These are phyloP conservation scores for Polyergus mexicanus DNA, from an alignment of 1,140 invertebrate genomes.

Conservation along the genomic window DNA sequence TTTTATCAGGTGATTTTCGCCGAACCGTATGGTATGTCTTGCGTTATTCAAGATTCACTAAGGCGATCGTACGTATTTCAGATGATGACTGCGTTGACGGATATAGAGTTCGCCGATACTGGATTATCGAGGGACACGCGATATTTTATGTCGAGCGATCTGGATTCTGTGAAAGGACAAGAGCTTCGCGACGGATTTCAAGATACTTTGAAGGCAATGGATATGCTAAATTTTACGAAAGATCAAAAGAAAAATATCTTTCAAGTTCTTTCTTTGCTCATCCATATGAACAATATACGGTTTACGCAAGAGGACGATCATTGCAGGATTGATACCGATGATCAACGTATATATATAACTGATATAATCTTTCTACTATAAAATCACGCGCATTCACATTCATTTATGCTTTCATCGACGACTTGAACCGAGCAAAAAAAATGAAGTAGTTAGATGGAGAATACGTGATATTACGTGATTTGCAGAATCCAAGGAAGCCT, in stretches of 20 bases:
- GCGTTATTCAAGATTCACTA: not conserved
- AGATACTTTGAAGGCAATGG: slow-evolving; percentile 78
- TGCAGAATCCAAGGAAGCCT: slow-evolving; percentile 61
- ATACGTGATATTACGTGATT: not conserved
- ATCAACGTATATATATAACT: slow-evolving; percentile 71
- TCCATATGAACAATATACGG: slow-evolving; percentile 86
- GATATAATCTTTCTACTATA: slow-evolving; percentile 6
- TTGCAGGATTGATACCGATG: slow-evolving; percentile 80
- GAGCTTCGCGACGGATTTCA: slow-evolving; percentile 81
- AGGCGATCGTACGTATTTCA: not conserved
- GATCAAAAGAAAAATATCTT: slow-evolving; percentile 85
- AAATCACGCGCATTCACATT: not conserved
- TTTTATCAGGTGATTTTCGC: slow-evolving; percentile 86
- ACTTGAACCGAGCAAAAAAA: not conserved
- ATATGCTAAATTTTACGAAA: slow-evolving; percentile 76
- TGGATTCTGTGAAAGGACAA: slow-evolving; percentile 32
- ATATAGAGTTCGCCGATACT: slow-evolving; percentile 62
- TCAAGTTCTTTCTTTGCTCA: slow-evolving; percentile 86
- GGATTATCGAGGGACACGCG: slow-evolving; percentile 59
- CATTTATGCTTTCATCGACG: not conserved
- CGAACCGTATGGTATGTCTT: not conserved
- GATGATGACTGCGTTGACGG: slow-evolving; percentile 55
- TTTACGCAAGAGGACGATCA: slow-evolving; percentile 75
- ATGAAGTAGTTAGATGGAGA: not conserved
- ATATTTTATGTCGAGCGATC: slow-evolving; percentile 68